Conservation (phyloP, 2,888 invertebrate species). For the Noctua pronuba region DNA sequence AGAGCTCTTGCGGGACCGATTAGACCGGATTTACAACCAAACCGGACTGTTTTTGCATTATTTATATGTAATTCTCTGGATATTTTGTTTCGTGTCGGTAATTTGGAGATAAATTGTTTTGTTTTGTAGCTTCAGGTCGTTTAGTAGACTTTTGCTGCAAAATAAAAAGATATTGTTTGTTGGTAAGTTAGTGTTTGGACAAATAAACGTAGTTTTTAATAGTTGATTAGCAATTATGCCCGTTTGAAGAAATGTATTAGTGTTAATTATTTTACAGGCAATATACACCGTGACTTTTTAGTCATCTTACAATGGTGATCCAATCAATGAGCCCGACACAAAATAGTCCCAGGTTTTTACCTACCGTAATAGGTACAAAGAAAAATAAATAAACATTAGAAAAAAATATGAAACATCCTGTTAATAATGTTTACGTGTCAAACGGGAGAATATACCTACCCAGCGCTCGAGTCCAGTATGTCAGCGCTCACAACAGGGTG, state of each 20-base stretch:
- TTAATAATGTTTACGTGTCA: too few species aligned
- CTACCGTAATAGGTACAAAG: too few species aligned
- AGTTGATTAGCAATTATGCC: not conserved
- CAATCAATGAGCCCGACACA: too few species aligned
- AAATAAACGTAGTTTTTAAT: not conserved
- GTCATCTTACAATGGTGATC: too few species aligned
- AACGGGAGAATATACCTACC: too few species aligned
- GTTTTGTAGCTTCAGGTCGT: slow-evolving; percentile 19
- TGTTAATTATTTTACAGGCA: not conserved
- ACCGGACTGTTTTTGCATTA: slow-evolving; percentile 69
- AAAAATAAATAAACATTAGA: too few species aligned
- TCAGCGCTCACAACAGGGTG: too few species aligned
- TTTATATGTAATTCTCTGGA: slow-evolving; percentile 65
- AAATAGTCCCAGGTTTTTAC: too few species aligned
- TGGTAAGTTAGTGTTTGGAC: not conserved
- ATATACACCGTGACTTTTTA: too few species aligned
- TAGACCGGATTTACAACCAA: slow-evolving; percentile 70
- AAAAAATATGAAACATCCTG: too few species aligned
- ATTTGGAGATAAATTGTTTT: slow-evolving; percentile 47
- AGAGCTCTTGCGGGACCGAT: slow-evolving; percentile 69
- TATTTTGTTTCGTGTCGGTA: slow-evolving; percentile 46
- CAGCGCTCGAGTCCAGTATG: too few species aligned
- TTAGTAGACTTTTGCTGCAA: slow-evolving; percentile 1
- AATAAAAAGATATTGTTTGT: slow-evolving; percentile 1
- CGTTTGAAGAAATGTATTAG: not conserved